Evolutionary conservation across 2,113 vertebrate species (phyloP).

Genomic region (Nestor notabilis): DNA sequence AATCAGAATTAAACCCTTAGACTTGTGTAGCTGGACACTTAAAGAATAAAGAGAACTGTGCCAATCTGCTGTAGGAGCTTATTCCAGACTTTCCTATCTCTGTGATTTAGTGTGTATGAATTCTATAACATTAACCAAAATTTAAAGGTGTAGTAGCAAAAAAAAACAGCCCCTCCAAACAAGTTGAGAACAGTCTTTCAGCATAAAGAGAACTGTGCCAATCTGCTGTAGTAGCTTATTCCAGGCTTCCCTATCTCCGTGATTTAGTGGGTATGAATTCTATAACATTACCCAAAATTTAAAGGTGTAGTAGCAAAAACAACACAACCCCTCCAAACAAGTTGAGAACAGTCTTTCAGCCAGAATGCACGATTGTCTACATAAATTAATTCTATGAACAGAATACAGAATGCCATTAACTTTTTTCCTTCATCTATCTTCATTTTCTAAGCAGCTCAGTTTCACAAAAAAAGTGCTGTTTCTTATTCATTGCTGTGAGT

Average conservation of each 20-base stretch:
- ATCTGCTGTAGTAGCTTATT: background rate
- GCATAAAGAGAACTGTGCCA: background rate
- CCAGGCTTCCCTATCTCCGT: background rate
- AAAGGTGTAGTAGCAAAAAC: conserved; percentile 32
- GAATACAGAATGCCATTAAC: conserved; percentile 59
- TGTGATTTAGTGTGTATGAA: too few relatives aligned
- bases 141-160: too few relatives aligned
- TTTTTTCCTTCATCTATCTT: conserved; percentile 60
- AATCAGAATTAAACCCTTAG: too few relatives aligned
- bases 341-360: conserved; percentile 26
- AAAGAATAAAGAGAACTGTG: too few relatives aligned
- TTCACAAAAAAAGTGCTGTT: conserved; percentile 16
- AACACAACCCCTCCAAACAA: background rate
- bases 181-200: too few relatives aligned
- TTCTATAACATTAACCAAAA: too few relatives aligned
- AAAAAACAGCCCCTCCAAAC: too few relatives aligned
- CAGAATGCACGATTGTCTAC: background rate
- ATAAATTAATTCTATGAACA: conserved; percentile 51
- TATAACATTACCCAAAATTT: conserved; percentile 32
- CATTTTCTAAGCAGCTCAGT: conserved; percentile 51
- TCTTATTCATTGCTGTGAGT: conserved; percentile 39
- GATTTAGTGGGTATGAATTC: background rate
- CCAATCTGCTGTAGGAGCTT: too few relatives aligned
- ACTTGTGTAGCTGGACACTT: too few relatives aligned
- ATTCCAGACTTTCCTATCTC: too few relatives aligned